phyloP scores from a whole-genome alignment of 2,113 vertebrate species.

The Pterophyllum scalare region DNA sequence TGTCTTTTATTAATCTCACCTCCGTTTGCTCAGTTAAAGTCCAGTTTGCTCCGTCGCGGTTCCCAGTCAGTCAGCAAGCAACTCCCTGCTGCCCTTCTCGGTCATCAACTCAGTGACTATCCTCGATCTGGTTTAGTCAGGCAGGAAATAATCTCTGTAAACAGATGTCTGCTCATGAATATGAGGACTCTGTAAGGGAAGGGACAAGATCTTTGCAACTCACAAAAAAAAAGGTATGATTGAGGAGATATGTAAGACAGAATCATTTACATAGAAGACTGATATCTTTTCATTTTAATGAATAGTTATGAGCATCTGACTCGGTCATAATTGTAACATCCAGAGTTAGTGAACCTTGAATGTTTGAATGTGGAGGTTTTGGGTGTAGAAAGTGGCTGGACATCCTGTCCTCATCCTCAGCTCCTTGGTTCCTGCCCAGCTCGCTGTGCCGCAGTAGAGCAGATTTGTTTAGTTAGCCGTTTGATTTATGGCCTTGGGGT shows the following conservation, averaged over 20 bases:
- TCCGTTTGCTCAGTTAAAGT: background rate
- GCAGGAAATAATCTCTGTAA: background rate
- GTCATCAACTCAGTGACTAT: background rate
- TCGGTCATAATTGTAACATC: background rate
- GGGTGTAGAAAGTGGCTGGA: conserved; percentile 57
- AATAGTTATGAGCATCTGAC: background rate
- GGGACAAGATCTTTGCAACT: background rate
- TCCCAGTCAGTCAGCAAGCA: background rate
- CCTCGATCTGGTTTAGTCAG: fast-evolving
- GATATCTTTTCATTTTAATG: background rate
- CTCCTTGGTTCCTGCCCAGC: conserved; percentile 54
- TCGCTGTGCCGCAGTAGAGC: conserved; percentile 46
- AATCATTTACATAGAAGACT: background rate
- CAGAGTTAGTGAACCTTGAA: conserved; percentile 7
- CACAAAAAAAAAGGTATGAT: background rate
- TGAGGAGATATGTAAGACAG: background rate
- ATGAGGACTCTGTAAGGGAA: background rate
- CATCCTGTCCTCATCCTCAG: conserved; percentile 65
- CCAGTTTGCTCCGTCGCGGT: background rate
- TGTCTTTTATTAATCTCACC: background rate
- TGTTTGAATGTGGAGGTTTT: conserved; percentile 53
- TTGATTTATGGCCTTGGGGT: conserved; percentile 75
- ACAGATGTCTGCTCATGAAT: background rate
- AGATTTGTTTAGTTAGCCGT: conserved; percentile 69
- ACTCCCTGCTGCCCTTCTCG: background rate